Evolutionary conservation across 2,113 vertebrate genomes (phyloP).

Genomic region (Lucifuga dentata): DNA sequence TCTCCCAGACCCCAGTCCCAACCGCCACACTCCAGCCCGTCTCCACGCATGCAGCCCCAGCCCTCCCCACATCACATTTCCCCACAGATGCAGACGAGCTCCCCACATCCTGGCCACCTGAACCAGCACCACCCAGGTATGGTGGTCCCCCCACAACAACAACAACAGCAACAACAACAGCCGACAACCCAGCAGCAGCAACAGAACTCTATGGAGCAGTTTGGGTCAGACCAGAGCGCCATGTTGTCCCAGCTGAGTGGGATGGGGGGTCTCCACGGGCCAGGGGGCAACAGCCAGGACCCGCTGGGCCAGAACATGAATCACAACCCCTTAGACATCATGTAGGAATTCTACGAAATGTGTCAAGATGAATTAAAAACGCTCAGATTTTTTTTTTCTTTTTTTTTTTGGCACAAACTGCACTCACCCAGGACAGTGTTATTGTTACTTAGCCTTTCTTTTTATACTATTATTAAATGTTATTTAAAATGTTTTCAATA

Average conservation of each 20-base stretch:
- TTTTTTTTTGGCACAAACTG: constrained; percentile 78
- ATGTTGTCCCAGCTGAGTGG: constrained; percentile 94
- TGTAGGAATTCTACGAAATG: constrained; percentile 86
- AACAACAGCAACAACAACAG: constrained; percentile 90
- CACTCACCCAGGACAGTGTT: constrained; percentile 87
- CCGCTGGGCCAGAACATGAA: constrained; percentile 90
- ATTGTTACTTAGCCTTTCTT: constrained; percentile 78
- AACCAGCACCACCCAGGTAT: constrained; percentile 84
- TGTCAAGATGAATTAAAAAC: constrained; percentile 47
- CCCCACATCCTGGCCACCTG: constrained; percentile 90
- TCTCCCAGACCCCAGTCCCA: constrained; percentile 95
- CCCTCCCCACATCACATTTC: constrained; percentile 97
- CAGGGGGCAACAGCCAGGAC: constrained; percentile 89
- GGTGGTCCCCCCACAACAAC: constrained; percentile 88
- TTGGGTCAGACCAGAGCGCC: constrained; percentile 81
- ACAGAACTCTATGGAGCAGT: constrained; percentile 88
- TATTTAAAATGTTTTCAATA: constrained; percentile 86
- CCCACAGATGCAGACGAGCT: constrained; percentile 96
- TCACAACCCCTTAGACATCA: constrained; percentile 96
- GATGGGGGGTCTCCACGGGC: constrained; percentile 92
- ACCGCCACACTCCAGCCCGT: constrained; percentile 97
- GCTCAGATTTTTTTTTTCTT: no score
- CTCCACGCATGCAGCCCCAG: constrained; percentile 96
- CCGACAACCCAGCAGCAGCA: constrained; percentile 84
- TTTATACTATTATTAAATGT: constrained; percentile 80